These are phyloP conservation scores for Medauroidea extradentata DNA, from an alignment of 1,140 invertebrate species.

Conservation along the genomic window DNA sequence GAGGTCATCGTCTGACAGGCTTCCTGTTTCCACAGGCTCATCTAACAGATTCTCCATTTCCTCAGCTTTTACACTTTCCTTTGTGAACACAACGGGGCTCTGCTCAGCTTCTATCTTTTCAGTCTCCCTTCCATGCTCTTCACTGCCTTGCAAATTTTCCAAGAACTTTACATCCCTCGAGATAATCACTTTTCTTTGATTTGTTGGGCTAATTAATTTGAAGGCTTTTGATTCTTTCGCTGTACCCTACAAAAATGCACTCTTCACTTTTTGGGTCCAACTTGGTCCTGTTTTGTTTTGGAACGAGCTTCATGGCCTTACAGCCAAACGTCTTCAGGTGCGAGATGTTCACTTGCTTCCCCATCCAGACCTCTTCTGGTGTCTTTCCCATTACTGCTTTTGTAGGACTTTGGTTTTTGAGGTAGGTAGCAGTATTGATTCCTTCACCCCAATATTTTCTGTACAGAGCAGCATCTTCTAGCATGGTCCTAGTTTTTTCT, in stretches of 20 bases:
- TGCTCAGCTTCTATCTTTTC: too few species aligned
- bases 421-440: constrained; percentile 36
- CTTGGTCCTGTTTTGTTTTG: constrained; percentile 37
- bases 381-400: constrained; percentile 39
- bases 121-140: background rate
- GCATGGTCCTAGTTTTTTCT: constrained; percentile 41
- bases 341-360: constrained; percentile 43
- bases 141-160: background rate
- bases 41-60: too few species aligned
- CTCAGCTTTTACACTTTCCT: too few species aligned
- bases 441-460: constrained; percentile 39
- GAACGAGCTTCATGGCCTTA: constrained; percentile 38
- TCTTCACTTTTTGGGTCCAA: constrained; percentile 36
- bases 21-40: too few species aligned
- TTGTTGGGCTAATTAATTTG: constrained; percentile 28
- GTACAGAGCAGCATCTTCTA: constrained; percentile 25
- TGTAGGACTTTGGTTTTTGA: constrained; percentile 44
- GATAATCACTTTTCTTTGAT: constrained; percentile 25
- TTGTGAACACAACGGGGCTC: too few species aligned
- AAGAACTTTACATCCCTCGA: constrained; percentile 13
- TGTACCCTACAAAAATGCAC: constrained; percentile 36
- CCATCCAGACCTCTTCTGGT: constrained; percentile 41
- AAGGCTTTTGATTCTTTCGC: constrained; percentile 33
- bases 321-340: constrained; percentile 48
- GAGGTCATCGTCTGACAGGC: too few species aligned